phyloP scores from a whole-genome alignment of 2,113 vertebrate genomes.

The Mus musculus region DNA sequence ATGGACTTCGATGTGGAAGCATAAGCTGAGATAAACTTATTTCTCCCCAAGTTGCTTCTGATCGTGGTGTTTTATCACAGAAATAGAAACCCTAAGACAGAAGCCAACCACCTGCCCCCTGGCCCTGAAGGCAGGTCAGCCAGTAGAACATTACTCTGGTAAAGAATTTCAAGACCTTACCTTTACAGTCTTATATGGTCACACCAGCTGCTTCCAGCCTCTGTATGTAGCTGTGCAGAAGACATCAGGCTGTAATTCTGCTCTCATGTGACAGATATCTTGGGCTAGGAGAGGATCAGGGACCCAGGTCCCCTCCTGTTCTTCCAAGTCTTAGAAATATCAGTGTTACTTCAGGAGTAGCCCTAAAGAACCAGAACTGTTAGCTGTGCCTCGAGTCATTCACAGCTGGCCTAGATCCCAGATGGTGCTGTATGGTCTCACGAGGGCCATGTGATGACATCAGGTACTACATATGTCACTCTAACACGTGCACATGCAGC shows the following conservation, averaged over 20 bases:
- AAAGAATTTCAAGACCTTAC: constrained; percentile 35
- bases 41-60: background rate
- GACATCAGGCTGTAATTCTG: background rate
- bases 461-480: too few species aligned
- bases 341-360: background rate
- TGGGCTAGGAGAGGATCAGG: background rate
- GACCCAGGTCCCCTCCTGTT: background rate
- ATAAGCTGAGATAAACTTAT: background rate
- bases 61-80: background rate
- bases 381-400: background rate
- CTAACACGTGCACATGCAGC: background rate
- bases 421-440: background rate
- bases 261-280: background rate
- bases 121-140: background rate
- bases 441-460: background rate
- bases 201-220: background rate
- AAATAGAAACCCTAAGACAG: background rate
- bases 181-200: background rate
- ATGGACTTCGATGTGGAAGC: background rate
- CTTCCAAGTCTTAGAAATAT: background rate
- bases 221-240: background rate
- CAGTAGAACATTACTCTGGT: background rate
- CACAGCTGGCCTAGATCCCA: background rate
- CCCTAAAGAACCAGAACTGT: background rate
- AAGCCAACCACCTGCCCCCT: background rate